These are phyloP conservation scores for Pogonocichla stellata DNA, from an alignment of 2,113 vertebrate species.

Conservation along the genomic window DNA sequence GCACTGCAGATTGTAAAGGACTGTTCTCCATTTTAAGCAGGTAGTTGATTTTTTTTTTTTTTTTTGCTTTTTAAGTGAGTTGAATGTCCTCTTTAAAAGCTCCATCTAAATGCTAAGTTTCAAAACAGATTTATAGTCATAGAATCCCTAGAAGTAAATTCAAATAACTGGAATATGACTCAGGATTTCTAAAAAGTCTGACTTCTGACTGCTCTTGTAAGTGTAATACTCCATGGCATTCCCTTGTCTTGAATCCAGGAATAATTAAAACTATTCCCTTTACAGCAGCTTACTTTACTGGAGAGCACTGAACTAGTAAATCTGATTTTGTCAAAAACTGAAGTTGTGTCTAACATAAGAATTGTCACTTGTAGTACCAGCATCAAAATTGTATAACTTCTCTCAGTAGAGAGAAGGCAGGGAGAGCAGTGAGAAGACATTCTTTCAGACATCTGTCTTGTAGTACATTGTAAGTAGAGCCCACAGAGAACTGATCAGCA, in stretches of 20 bases:
- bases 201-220: background rate
- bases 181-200: conserved; percentile 21
- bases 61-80: background rate
- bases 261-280: conserved; percentile 27
- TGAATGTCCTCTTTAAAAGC: background rate
- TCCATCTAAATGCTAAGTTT: background rate
- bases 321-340: background rate
- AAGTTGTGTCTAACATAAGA: background rate
- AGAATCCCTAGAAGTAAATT: background rate
- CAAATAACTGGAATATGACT: background rate
- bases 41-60: background rate
- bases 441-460: background rate
- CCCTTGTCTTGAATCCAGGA: background rate
- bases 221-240: background rate
- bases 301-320: background rate
- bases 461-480: background rate
- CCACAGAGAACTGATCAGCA: background rate
- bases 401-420: background rate
- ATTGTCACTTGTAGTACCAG: background rate
- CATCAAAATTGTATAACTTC: background rate
- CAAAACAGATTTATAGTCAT: background rate
- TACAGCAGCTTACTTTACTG: background rate
- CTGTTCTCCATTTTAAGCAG: background rate
- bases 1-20: background rate
- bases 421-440: background rate